These are phyloP conservation scores for Apteryx mantelli DNA, from an alignment of 2,113 vertebrate genomes.

Conservation along the genomic window DNA sequence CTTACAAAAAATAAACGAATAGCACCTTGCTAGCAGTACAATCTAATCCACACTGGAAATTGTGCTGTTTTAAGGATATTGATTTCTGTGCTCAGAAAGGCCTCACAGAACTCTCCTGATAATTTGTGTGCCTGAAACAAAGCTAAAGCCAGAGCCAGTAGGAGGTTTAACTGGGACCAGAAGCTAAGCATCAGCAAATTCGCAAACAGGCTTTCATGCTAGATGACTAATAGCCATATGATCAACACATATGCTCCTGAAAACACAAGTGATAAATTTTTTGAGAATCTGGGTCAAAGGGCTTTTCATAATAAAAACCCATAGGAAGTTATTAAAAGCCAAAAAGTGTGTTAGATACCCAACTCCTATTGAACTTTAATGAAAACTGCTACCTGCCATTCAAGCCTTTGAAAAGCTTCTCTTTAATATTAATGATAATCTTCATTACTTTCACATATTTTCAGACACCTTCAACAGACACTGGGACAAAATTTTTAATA, in stretches of 20 bases:
- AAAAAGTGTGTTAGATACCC: not conserved
- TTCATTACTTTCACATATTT: not conserved
- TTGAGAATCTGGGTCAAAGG: not conserved
- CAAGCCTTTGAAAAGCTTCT: not conserved
- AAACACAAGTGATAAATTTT: slow-evolving; percentile 16
- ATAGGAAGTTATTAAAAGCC: not conserved
- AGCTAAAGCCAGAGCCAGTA: not conserved
- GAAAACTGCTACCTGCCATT: not conserved
- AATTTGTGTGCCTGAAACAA: not conserved
- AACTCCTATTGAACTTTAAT: not conserved
- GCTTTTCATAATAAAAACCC: not conserved
- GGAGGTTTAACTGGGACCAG: not conserved
- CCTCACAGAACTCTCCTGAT: not conserved
- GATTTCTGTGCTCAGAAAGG: not conserved
- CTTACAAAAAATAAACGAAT: rapidly evolving
- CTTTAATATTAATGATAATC: not conserved
- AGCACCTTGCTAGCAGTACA: not conserved
- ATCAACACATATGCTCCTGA: not conserved
- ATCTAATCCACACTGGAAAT: not conserved
- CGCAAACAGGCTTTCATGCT: not conserved
- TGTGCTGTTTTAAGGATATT: not conserved
- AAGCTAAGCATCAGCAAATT: slow-evolving; percentile 14
- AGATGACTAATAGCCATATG: slow-evolving; percentile 25
- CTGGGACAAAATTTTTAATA: not conserved
- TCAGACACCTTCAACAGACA: not conserved